Base-by-base conservation (phyloP, 2,797 vertebrate species). In the Onychomys arenicola region DNA sequence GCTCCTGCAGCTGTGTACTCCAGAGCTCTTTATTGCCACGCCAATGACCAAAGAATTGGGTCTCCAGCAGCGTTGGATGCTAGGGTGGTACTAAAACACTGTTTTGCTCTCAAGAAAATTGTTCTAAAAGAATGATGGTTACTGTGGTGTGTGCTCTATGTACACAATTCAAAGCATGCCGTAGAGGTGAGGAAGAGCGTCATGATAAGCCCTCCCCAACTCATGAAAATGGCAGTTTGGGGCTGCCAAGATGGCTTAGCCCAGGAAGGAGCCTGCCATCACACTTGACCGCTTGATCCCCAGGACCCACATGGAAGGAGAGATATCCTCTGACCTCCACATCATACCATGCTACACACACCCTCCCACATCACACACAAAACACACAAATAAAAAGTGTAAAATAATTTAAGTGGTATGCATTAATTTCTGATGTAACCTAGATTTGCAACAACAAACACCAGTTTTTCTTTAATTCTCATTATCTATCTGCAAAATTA, bases 361-460 rank as follows among this genome's bases (percentile, higher is more conserved):
- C 63, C n/a, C 52, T 37, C 55, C 78, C 21, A 81, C 5, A 63
- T 2, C 43, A 67, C 43, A 25, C 32, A 67, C 40, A 84, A 46
- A 32, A 32, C 59, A 65, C 82, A 46, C 23, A 55, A 16, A 46
- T 49, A 77, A 77, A 52, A 57, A 73, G 43, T 75, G 5, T 55
- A 21, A 89, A 75, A 75, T 43, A 59, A 59, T 17, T 73, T 73
- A 73, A 57, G 71, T 29, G 13, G 67, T 94, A 29, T 46, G 32
- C 69, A 87, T 92, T 85, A 95, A 94, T 63, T 82, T 43, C 76
- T 49, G 12, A 93, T 21, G 37, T 89, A 75, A 40, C 23, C 52
- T 67, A 52, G 34, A 59, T 84, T 90, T 88, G n/a, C 2, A 63
- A 49, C 32, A 63, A 17, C 71, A 49, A 61, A 63, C 40, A 76